phyloP scores from a whole-genome alignment of 2,113 vertebrate genomes.

The Philantomba maxwellii region DNA sequence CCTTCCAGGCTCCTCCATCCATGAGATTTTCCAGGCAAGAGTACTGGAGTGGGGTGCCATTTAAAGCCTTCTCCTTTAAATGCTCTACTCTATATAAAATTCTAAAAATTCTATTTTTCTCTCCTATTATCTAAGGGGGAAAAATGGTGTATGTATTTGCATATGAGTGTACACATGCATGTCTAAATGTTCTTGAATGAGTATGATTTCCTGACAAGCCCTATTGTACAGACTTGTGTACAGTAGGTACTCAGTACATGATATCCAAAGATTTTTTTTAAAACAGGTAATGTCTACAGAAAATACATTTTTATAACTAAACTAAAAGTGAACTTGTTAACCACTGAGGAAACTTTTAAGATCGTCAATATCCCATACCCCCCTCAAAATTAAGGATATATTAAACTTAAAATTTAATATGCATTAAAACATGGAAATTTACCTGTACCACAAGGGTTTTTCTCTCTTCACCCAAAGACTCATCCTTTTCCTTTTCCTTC shows the following conservation, averaged over 20 bases:
- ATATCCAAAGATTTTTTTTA: not conserved
- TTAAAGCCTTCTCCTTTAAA: not conserved
- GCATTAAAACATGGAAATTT: slow-evolving; percentile 35
- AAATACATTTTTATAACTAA: not conserved
- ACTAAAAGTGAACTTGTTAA: not conserved
- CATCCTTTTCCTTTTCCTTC: slow-evolving; percentile 79
- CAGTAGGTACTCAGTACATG: not conserved
- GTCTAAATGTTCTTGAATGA: not conserved
- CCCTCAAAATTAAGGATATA: not conserved
- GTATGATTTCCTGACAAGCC: not conserved
- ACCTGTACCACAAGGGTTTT: slow-evolving; percentile 76
- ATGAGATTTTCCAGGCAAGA: no score
- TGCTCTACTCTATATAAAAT: not conserved
- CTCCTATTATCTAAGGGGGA: not conserved
- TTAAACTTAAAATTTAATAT: slow-evolving; percentile 18
- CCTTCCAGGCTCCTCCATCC: no score
- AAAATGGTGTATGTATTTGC: not conserved
- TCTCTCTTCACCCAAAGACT: slow-evolving; percentile 76
- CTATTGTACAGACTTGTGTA: not conserved
- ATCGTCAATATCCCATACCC: not conserved
- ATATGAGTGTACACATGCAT: not conserved
- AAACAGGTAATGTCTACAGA: not conserved
- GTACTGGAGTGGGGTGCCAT: no score
- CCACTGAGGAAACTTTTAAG: not conserved
- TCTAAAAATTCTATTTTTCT: not conserved